phyloP scores from a whole-genome alignment of 2,797 vertebrate species.

The Diplodus sargus region DNA sequence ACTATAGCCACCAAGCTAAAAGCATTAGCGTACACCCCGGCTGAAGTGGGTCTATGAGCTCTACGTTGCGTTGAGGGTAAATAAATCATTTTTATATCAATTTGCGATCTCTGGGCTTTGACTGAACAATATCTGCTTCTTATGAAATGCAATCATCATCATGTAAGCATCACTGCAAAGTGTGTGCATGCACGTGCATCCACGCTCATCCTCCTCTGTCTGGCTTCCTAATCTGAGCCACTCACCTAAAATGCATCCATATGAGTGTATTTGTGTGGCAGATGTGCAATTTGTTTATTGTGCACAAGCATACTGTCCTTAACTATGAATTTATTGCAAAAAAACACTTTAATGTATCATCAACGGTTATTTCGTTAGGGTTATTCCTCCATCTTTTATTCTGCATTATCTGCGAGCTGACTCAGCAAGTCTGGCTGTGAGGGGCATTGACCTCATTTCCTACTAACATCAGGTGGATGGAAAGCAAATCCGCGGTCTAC shows the following conservation, averaged over 20 bases:
- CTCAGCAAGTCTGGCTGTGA: conserved; percentile 35
- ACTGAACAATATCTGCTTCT: background rate
- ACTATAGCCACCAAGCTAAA: too few relatives aligned
- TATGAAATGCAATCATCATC: background rate
- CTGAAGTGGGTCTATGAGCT: too few relatives aligned
- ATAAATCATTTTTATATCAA: too few relatives aligned
- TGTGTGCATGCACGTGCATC: background rate
- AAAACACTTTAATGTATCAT: background rate
- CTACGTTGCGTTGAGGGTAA: too few relatives aligned
- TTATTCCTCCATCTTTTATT: background rate
- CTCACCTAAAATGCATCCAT: conserved; percentile 8
- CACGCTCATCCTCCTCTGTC: conserved; percentile 13
- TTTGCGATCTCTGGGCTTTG: too few relatives aligned
- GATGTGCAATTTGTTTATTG: conserved; percentile 6
- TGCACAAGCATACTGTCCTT: background rate
- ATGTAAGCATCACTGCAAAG: background rate
- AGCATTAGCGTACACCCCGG: too few relatives aligned
- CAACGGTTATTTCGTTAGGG: conserved; percentile 11
- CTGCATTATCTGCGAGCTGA: conserved; percentile 37
- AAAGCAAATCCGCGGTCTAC: conserved; percentile 29
- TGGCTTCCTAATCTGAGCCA: conserved; percentile 3
- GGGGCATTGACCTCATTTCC: conserved; percentile 49
- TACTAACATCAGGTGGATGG: conserved; percentile 40
- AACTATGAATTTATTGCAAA: background rate
- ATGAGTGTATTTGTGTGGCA: background rate